These are phyloP conservation scores for Zygothrica quintamaculata DNA, from an alignment of 2,888 invertebrate genomes.

Conservation along the genomic window DNA sequence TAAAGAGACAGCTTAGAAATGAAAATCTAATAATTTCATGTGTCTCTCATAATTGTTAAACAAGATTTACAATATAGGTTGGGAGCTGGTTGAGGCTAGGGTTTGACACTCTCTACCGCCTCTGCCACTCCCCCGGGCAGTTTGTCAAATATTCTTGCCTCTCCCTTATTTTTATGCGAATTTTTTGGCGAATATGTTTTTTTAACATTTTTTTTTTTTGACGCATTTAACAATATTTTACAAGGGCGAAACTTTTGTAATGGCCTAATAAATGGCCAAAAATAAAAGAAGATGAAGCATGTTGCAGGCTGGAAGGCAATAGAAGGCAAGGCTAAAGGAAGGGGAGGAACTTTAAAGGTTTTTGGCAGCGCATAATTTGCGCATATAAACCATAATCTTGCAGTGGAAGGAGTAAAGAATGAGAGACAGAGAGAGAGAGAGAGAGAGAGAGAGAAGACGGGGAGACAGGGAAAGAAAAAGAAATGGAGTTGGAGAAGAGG, in stretches of 20 bases:
- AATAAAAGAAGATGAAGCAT: constrained; percentile 2
- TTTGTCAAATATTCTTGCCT: constrained; percentile 49
- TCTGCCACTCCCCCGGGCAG: constrained; percentile 7
- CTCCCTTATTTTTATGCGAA: constrained; percentile 53
- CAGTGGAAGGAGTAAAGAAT: background rate
- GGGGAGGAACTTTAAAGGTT: constrained; percentile 29
- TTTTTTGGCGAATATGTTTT: constrained; percentile 67
- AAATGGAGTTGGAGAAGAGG: constrained; percentile 33
- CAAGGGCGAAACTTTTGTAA: constrained; percentile 42
- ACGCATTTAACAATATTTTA: constrained; percentile 34
- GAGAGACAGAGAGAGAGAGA: background rate
- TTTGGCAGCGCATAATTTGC: constrained; percentile 66
- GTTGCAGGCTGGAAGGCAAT: constrained; percentile 3
- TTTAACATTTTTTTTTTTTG: no score
- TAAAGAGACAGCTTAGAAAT: constrained; percentile 9
- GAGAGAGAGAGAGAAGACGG: constrained; percentile 10
- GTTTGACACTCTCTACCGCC: background rate
- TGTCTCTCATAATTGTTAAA: constrained; percentile 67
- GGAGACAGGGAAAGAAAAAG: constrained; percentile 4
- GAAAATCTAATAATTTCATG: constrained; percentile 37
- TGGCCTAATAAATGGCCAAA: constrained; percentile 40
- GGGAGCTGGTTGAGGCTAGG: background rate
- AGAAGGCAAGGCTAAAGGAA: background rate
- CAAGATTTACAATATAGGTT: constrained; percentile 65
- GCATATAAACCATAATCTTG: constrained; percentile 77